Percentiles rank a stretch among this genome's conserved stretches.
These are phyloP conservation scores for Cantharis nigra DNA, from an alignment of 2,888 invertebrate species.

Conservation along the genomic window DNA sequence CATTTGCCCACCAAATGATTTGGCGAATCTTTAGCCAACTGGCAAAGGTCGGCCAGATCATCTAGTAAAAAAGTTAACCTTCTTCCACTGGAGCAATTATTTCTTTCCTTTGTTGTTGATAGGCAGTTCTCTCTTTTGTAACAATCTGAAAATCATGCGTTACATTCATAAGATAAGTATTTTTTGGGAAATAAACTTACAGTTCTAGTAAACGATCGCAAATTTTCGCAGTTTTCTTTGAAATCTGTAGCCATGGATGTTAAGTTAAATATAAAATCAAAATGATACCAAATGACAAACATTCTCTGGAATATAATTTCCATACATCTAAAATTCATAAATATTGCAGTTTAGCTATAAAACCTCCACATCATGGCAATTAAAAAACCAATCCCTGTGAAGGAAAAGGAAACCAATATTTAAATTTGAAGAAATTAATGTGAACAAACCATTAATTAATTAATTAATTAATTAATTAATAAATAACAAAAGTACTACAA, in stretches of 20 bases:
- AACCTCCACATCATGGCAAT: too few relatives aligned
- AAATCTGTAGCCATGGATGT: background rate
- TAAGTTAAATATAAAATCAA: background rate
- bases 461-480: too few relatives aligned
- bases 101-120: background rate
- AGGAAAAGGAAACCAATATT: too few relatives aligned
- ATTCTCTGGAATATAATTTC: background rate
- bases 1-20: too few relatives aligned
- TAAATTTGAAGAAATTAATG: too few relatives aligned
- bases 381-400: too few relatives aligned
- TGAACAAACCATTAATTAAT: too few relatives aligned
- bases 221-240: background rate
- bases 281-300: background rate
- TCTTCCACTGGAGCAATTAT: background rate
- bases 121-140: background rate
- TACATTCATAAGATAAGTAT: too few relatives aligned
- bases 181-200: background rate
- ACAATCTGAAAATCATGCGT: background rate
- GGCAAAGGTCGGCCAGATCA: too few relatives aligned
- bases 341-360: too few relatives aligned
- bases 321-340: background rate
- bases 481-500: too few relatives aligned
- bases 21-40: too few relatives aligned
- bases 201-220: background rate
- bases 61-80: background rate